Evolutionary conservation across 2,797 vertebrate species (phyloP).

Genomic region (Sebastolobus altivelis): DNA sequence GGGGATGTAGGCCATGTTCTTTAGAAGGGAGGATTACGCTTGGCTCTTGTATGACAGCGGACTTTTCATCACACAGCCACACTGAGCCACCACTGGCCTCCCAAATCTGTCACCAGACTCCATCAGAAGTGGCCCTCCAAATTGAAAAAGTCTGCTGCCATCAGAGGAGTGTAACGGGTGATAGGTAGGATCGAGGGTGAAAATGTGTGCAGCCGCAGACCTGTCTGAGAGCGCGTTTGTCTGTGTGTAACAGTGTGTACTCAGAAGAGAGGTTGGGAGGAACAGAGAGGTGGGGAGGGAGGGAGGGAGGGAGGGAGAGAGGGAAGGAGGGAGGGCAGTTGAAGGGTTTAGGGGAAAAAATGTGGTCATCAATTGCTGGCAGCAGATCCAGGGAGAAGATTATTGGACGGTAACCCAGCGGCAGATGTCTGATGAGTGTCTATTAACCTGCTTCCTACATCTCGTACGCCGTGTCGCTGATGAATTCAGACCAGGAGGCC

Average conservation of each 20-base stretch:
- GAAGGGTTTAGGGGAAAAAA: slow-evolving; percentile 76
- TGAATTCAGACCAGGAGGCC: slow-evolving; percentile 87
- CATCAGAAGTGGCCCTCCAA: slow-evolving; percentile 77
- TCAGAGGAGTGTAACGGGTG: slow-evolving; percentile 47
- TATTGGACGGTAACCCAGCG: slow-evolving; percentile 87
- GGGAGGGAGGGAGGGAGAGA: slow-evolving; percentile 35
- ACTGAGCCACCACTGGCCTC: slow-evolving; percentile 68
- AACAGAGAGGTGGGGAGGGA: slow-evolving; percentile 41
- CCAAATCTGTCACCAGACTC: slow-evolving; percentile 81
- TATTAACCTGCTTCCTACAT: slow-evolving; percentile 90
- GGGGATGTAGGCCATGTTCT: slow-evolving; percentile 67
- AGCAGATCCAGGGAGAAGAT: slow-evolving; percentile 86
- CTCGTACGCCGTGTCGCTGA: slow-evolving; percentile 82
- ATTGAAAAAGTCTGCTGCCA: slow-evolving; percentile 80
- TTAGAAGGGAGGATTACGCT: slow-evolving; percentile 72
- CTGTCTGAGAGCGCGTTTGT: slow-evolving; percentile 48
- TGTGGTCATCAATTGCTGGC: slow-evolving; percentile 90
- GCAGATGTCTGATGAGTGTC: slow-evolving; percentile 91
- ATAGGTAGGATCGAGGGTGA: slow-evolving; percentile 35
- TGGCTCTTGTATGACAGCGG: slow-evolving; percentile 74
- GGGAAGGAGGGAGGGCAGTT: slow-evolving; percentile 62
- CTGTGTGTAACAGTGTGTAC: slow-evolving; percentile 42
- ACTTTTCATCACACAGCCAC: slow-evolving; percentile 77
- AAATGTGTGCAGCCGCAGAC: slow-evolving; percentile 41
- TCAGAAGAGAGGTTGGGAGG: slow-evolving; percentile 56